A percentile compares a stretch with the other conserved stretches of the same genome.
phyloP scores from a whole-genome alignment of 2,113 vertebrate species.

The Dendrocopos noguchii region DNA sequence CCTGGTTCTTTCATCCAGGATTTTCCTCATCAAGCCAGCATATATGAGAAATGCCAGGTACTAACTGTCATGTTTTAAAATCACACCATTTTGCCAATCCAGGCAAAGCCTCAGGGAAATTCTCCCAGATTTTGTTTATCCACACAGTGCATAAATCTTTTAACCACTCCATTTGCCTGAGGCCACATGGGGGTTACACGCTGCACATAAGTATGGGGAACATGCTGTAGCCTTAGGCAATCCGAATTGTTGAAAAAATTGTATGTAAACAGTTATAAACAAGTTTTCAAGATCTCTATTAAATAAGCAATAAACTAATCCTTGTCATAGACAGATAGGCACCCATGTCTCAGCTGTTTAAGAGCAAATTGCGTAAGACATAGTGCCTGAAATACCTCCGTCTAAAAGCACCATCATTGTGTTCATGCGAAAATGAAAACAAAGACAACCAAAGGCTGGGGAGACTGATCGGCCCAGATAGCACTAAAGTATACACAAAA shows the following conservation, averaged over 20 bases:
- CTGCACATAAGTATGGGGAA: slow-evolving; percentile 3
- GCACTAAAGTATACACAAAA: slow-evolving; percentile 29
- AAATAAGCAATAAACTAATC: slow-evolving; percentile 74
- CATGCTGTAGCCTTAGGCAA: slow-evolving; percentile 63
- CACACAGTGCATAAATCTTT: slow-evolving; percentile 54
- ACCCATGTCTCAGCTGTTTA: slow-evolving; percentile 64
- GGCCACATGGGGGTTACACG: slow-evolving; percentile 52
- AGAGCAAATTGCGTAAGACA: slow-evolving; percentile 64
- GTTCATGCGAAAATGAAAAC: slow-evolving; percentile 68
- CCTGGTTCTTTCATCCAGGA: neutral
- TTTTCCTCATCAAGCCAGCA: neutral
- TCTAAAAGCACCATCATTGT: slow-evolving; percentile 65
- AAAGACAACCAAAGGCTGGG: slow-evolving; percentile 47
- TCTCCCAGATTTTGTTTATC: slow-evolving; percentile 68
- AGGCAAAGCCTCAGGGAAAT: slow-evolving; percentile 50
- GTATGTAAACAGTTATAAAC: slow-evolving; percentile 73
- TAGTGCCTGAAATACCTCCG: slow-evolving; percentile 63
- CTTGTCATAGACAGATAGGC: slow-evolving; percentile 72
- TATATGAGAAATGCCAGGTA: slow-evolving; percentile 29
- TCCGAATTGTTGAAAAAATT: slow-evolving; percentile 64
- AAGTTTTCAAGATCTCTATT: slow-evolving; percentile 70
- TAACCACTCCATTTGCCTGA: slow-evolving; percentile 68
- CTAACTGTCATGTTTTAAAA: slow-evolving; percentile 10
- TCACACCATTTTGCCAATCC: slow-evolving; percentile 54
- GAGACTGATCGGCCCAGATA: slow-evolving; percentile 53